phyloP scores from a whole-genome alignment of 2,797 vertebrate species.

The Cyclopterus lumpus region DNA sequence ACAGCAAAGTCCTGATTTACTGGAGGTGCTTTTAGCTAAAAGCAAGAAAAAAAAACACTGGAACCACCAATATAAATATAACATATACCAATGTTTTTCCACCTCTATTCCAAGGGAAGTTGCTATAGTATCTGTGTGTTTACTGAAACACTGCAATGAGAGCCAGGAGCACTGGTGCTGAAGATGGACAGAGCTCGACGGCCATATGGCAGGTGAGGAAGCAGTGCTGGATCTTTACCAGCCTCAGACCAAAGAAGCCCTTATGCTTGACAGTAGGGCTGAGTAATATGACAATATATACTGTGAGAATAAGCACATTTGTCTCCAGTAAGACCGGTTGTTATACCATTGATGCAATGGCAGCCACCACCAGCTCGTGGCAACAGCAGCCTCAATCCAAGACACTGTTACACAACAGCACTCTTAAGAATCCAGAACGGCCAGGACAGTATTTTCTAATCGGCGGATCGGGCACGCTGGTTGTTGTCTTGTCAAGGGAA shows the following conservation, averaged over 20 bases:
- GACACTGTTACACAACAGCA: neutral
- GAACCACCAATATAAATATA: neutral
- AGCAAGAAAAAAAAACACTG: neutral
- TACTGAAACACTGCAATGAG: slow-evolving; percentile 2
- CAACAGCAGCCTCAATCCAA: neutral
- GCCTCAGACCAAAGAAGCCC: slow-evolving; percentile 4
- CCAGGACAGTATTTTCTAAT: neutral
- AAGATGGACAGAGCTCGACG: neutral
- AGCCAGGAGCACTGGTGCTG: slow-evolving; percentile 17
- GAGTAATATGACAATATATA: slow-evolving; percentile 9
- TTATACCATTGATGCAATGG: neutral
- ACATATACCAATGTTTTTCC: neutral
- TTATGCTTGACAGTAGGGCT: neutral
- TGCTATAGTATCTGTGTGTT: slow-evolving; percentile 5
- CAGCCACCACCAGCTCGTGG: neutral
- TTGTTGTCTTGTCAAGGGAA: neutral
- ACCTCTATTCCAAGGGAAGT: neutral
- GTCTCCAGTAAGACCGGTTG: neutral
- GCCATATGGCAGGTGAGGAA: neutral
- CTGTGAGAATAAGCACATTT: neutral
- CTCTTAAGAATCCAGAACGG: neutral
- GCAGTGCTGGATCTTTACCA: neutral
- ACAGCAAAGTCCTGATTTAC: neutral
- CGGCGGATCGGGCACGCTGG: neutral
- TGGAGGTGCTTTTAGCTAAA: neutral